phyloP scores from a whole-genome alignment of 35 echinoderm and acorn worm species.

The Stichopus chloronotus region DNA sequence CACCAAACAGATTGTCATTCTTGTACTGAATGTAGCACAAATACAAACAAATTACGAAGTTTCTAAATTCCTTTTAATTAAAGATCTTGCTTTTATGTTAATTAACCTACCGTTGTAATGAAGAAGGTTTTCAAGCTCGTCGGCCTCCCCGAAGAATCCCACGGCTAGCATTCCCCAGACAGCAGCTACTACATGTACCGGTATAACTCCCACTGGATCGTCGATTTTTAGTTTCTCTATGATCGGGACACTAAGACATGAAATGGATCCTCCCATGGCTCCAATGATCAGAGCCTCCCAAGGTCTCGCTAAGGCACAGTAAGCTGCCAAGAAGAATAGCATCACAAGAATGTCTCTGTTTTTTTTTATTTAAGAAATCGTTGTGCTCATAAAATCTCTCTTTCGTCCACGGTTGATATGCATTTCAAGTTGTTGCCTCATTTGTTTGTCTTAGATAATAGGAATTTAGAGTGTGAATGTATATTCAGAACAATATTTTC shows the following conservation, averaged over 20 bases:
- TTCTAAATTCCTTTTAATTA: background rate
- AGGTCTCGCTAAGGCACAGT: slow-evolving; percentile 78
- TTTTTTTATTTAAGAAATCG: no score
- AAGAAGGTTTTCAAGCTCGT: slow-evolving; percentile 51
- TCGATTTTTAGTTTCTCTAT: slow-evolving; percentile 73
- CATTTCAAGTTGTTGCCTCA: no score
- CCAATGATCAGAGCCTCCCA: slow-evolving; percentile 84
- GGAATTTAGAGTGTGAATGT: no score
- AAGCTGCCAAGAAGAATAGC: slow-evolving; percentile 36
- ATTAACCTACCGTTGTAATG: slow-evolving; percentile 49
- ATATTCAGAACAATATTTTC: no score
- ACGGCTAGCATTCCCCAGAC: slow-evolving; percentile 77
- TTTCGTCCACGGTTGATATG: no score
- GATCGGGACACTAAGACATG: slow-evolving; percentile 63
- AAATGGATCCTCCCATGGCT: slow-evolving; percentile 42
- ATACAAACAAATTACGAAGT: background rate
- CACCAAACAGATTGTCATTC: no score
- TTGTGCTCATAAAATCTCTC: no score
- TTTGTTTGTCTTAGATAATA: no score
- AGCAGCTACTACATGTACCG: slow-evolving; percentile 71
- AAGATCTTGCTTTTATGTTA: background rate
- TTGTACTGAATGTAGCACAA: background rate
- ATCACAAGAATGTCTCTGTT: no score
- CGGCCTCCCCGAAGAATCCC: slow-evolving; percentile 65
- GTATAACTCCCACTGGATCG: slow-evolving; percentile 78